These are phyloP conservation scores for Scarus forsteni DNA, from an alignment of 2,797 vertebrate species.

Conservation along the genomic window DNA sequence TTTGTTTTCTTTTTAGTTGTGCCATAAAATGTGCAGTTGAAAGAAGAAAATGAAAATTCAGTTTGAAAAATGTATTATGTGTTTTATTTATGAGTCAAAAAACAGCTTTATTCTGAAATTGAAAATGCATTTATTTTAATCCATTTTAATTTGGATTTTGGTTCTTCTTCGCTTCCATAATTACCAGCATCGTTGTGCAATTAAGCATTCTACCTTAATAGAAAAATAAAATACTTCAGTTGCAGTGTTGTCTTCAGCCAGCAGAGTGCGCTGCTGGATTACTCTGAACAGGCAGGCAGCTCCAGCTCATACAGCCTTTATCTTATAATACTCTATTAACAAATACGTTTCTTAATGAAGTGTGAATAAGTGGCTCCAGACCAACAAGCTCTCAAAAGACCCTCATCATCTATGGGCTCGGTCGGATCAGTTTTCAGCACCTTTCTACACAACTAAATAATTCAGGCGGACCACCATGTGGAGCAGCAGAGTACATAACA, in stretches of 20 bases:
- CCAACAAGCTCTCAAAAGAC: slow-evolving; percentile 14
- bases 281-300: not conserved
- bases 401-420: slow-evolving; percentile 27
- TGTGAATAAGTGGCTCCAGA: slow-evolving; percentile 16
- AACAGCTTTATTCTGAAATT: no score
- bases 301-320: not conserved
- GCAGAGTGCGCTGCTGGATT: slow-evolving; percentile 53
- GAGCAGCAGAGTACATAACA: slow-evolving; percentile 23
- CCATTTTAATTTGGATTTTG: no score
- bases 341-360: not conserved
- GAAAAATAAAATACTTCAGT: not conserved
- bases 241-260: slow-evolving; percentile 27
- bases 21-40: no score
- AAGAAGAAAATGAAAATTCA: no score
- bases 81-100: no score
- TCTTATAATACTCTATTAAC: not conserved
- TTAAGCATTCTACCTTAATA: no score
- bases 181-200: no score
- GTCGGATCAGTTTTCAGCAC: slow-evolving; percentile 50
- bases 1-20: no score
- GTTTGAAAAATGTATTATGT: no score
- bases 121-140: no score
- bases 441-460: slow-evolving; percentile 60
- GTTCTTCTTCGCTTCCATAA: no score
- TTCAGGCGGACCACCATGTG: slow-evolving; percentile 49